Conservation (phyloP, 1,140 invertebrate genomes). For the Drusus annulatus region DNA sequence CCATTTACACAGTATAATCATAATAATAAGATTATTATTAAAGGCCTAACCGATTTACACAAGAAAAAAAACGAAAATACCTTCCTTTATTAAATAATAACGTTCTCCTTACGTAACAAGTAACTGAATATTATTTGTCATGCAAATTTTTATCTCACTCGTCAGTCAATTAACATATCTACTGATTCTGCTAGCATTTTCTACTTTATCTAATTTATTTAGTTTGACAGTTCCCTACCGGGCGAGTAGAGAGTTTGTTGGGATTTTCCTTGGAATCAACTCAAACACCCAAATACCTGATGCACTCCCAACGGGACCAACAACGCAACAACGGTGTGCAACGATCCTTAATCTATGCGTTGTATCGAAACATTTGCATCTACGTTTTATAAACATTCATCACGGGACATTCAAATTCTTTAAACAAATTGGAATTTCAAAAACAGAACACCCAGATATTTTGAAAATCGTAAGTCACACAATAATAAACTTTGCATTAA, state of each 20-base stretch:
- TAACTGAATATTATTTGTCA: conserved; percentile 40
- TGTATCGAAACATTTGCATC: neutral
- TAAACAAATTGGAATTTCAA: too few species aligned
- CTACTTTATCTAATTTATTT: conserved; percentile 32
- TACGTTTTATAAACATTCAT: too few species aligned
- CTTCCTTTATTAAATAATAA: conserved; percentile 39
- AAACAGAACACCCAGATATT: too few species aligned
- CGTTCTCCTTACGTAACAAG: conserved; percentile 48
- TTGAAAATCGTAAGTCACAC: too few species aligned
- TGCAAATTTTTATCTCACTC: conserved; percentile 28
- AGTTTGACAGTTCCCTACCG: neutral
- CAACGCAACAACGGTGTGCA: too few species aligned
- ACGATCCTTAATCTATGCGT: neutral
- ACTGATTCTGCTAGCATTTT: conserved; percentile 25
- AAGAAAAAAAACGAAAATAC: conserved; percentile 38
- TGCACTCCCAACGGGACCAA: neutral
- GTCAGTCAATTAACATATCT: conserved; percentile 27
- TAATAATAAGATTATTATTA: conserved; percentile 37
- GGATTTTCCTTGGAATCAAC: conserved; percentile 10
- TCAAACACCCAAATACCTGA: conserved; percentile 12
- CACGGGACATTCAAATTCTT: too few species aligned
- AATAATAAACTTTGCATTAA: too few species aligned
- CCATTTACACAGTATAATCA: conserved; percentile 52
- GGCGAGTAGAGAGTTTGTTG: neutral
- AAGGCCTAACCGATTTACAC: conserved; percentile 51